These are phyloP conservation scores for Lithophane leautieri DNA, from an alignment of 2,888 invertebrate genomes.

Conservation along the genomic window DNA sequence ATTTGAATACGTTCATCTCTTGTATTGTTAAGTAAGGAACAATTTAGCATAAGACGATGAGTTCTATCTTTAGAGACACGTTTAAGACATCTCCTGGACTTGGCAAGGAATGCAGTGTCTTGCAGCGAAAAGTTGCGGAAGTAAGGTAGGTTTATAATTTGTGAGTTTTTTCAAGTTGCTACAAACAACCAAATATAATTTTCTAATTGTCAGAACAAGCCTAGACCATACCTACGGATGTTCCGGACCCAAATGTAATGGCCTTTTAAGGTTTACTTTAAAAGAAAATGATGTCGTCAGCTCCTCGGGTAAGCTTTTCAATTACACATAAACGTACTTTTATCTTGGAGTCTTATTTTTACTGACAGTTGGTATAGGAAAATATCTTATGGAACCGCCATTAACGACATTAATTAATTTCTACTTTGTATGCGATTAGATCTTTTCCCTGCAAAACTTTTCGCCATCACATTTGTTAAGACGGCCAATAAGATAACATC, in stretches of 20 bases:
- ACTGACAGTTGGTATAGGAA: neutral
- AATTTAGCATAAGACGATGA: constrained; percentile 11
- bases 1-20: neutral
- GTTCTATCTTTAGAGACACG: constrained; percentile 1
- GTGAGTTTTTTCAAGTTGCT: neutral
- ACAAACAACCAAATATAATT: neutral
- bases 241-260: neutral
- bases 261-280: neutral
- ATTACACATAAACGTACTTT: neutral
- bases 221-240: neutral
- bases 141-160: neutral
- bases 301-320: neutral
- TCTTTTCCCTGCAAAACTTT: neutral
- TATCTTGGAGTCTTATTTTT: too few species aligned
- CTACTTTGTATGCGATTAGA: neutral
- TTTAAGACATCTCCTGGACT: neutral
- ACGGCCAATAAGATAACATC: neutral
- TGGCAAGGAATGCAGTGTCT: neutral
- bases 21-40: neutral
- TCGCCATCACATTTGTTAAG: constrained; percentile 1
- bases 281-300: too few species aligned
- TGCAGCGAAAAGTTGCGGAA: neutral
- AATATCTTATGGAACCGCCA: neutral
- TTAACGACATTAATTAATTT: constrained; percentile 6
- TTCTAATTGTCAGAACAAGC: neutral